Evolutionary conservation across 2,888 invertebrate species (phyloP), one percentile per base, ranked within the genome.

Genomic region (Apamea sordens): DNA sequence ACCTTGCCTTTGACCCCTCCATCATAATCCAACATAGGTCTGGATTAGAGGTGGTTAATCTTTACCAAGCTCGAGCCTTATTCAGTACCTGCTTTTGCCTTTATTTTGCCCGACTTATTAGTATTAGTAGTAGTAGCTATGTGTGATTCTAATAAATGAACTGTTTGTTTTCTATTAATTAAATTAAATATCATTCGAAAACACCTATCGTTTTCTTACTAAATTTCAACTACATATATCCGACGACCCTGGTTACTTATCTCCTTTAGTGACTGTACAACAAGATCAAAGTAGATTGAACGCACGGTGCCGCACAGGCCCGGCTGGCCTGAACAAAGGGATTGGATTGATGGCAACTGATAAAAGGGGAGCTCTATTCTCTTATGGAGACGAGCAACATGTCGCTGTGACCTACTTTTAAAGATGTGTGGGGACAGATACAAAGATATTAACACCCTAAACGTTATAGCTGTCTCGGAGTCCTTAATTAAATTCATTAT

Each of bases 391-490:
- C 80, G 89, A 88, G 94, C 94, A 94, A 93, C 94, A 94, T 91
- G 94, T 94, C 88, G 89, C 78, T 92, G 83, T 87, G 93, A 92
- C 94, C 94, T 91, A 94, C 80, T 92, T 94, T 88, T 74, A 80
- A 77, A 77, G 72, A 86, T 83, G 75, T 81, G 73, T 73, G 64
- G 78, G 76, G 77, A 64, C 76, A 74, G 63, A 78, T 64, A 79
- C 70, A 84, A 80, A 69, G n/a, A 44, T 69, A 69, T 65, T 41
- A 56, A 47, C n/a, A n/a, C 79, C 69, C 68, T 70, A 59, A 82
- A 82, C 36, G 53, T 13, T 72, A 72, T 13, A 61, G 44, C 53
- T 68, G 64, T 71, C 53, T 4, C 59, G 1, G 65, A 44, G 67
- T 65, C n/a, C 36, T 73, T 85, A 76, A 85, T 85, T 84, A 85